Conservation (phyloP, 2,113 vertebrate genomes). For the Chauna torquata region DNA sequence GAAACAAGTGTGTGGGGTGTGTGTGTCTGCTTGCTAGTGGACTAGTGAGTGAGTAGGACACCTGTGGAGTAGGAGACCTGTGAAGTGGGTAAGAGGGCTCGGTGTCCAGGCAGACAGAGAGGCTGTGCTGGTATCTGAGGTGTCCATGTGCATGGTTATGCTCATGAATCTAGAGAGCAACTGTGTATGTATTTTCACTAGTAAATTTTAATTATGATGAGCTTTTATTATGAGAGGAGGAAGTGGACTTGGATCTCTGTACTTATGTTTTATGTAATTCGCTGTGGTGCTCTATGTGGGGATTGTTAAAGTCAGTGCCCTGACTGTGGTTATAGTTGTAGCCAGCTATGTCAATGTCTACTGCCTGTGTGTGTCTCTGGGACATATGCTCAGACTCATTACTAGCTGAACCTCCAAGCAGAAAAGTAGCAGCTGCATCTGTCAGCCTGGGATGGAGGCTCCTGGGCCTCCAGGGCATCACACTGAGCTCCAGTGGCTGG, state of each 20-base stretch:
- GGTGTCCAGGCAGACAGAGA: background rate
- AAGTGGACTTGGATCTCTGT: background rate
- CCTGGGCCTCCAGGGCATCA: background rate
- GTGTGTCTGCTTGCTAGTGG: background rate
- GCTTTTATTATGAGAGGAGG: background rate
- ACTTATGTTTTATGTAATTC: background rate
- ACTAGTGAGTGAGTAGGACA: background rate
- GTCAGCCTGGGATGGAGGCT: background rate
- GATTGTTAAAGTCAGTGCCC: background rate
- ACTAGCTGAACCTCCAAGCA: background rate
- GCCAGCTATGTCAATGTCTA: fast-evolving
- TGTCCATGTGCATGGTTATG: background rate
- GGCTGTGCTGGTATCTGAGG: background rate
- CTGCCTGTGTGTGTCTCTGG: background rate
- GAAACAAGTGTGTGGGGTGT: background rate
- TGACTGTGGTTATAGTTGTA: fast-evolving
- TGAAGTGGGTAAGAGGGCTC: background rate
- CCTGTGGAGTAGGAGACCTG: fast-evolving
- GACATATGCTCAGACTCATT: background rate
- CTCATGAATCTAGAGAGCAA: background rate
- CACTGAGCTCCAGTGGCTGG: background rate
- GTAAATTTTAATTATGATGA: background rate
- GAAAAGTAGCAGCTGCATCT: background rate
- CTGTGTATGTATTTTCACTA: background rate
- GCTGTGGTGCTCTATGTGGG: background rate